Conservation (phyloP, 2,888 invertebrate genomes). For the Cephonodes hylas region DNA sequence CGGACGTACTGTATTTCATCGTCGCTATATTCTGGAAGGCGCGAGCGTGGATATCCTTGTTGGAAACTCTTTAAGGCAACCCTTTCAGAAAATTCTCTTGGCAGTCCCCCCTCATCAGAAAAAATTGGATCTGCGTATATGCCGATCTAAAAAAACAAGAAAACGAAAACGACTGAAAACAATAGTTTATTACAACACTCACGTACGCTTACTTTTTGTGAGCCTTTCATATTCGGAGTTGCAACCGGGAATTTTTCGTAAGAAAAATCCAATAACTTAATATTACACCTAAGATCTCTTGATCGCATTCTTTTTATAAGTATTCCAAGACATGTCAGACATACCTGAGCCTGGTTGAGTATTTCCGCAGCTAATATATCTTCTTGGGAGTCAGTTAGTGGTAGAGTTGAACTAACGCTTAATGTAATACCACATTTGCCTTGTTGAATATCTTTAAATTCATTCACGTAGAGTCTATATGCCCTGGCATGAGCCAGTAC, state of each 20-base stretch:
- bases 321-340: too few relatives aligned
- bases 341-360: slow-evolving; percentile 28
- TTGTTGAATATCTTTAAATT: slow-evolving; percentile 43
- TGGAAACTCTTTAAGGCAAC: slow-evolving; percentile 61
- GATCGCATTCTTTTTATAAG: too few relatives aligned
- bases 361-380: slow-evolving; percentile 48
- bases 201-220: too few relatives aligned
- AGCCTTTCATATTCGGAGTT: too few relatives aligned
- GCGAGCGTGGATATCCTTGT: slow-evolving; percentile 62
- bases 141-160: slow-evolving; percentile 49
- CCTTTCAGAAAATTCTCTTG: slow-evolving; percentile 59
- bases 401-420: slow-evolving; percentile 27
- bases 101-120: slow-evolving; percentile 72
- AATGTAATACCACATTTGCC: slow-evolving; percentile 34
- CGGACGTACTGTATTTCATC: slow-evolving; percentile 51
- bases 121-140: slow-evolving; percentile 72
- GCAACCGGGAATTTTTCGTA: too few relatives aligned
- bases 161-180: too few relatives aligned
- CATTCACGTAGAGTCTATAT: slow-evolving; percentile 57
- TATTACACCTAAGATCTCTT: too few relatives aligned
- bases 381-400: slow-evolving; percentile 41
- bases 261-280: too few relatives aligned
- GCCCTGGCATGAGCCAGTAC: slow-evolving; percentile 77
- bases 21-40: slow-evolving; percentile 62
- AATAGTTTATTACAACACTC: neutral